Evolutionary conservation across 1,140 invertebrate species (phyloP), one percentile per base, ranked within the genome.

Genomic region (Zaprionus inermis): DNA sequence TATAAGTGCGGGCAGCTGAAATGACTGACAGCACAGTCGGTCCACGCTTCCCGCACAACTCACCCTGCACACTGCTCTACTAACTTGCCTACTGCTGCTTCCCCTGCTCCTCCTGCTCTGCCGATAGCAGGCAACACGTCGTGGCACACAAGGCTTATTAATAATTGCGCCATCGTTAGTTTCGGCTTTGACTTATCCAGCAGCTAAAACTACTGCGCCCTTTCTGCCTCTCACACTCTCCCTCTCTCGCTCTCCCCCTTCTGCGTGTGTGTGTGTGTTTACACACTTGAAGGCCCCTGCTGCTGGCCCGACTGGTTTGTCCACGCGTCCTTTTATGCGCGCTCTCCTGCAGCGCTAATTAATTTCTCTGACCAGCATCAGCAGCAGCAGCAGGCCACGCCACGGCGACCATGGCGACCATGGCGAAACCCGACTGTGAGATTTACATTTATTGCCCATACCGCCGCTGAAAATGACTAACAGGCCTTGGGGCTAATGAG

Each of bases 341-440:
- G 83, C 83, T 59, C 83, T 89, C 84, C 84, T 84, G 84, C 84
- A 90, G 84, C 80, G 84, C 84, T 89, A 89, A 89, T 89, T 89
- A 89, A 89, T 89, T 89, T 89, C 78, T 76, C 80, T 84, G 84
- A 78, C 84, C 80, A 89, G 69, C 80, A 80, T 69, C 76, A 72
- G 59, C 38, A 44, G n/a, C 30, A 76, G 44, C 18, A 32, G 30
- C 20, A 22, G 22, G n/a, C n/a, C n/a, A n/a, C n/a, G n/a, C n/a
- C n/a, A n/a, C 20, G 60, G 60, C 60, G 18, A 10, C 18, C 16
- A 49, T 49, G 44, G 44, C 24, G 24, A 18, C 58, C 49, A 7
- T 32, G 51, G 18, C 18, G 57, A 67, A 57, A 66, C 20, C 57
- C 57, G 51, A 60, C 74, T 72, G 68, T 44, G 82, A 79, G 84